phyloP scores from a whole-genome alignment of 2,113 vertebrate species.

The Octodon degus region DNA sequence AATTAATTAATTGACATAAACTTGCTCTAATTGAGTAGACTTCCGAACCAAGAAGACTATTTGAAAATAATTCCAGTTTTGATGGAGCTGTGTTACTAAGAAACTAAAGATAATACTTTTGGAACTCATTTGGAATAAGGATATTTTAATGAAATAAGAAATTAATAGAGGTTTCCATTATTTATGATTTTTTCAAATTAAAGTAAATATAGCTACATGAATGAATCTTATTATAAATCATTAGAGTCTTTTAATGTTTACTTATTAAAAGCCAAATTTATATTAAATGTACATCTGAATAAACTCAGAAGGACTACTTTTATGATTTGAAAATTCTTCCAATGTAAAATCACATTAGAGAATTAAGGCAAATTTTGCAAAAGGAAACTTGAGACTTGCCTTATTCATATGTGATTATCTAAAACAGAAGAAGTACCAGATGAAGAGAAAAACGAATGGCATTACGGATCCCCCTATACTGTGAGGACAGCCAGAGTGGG shows the following conservation, averaged over 20 bases:
- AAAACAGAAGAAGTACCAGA: conserved; percentile 15
- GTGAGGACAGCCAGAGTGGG: too few species aligned
- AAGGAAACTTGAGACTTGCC: not conserved
- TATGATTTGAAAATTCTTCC: not conserved
- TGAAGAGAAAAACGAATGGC: not conserved
- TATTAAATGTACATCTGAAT: not conserved
- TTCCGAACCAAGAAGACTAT: not conserved
- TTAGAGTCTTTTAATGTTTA: not conserved
- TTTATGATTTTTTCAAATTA: not conserved
- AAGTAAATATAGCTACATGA: not conserved
- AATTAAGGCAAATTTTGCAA: not conserved
- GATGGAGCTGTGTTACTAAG: not conserved
- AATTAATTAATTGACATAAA: not conserved
- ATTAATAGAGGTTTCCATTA: conserved; percentile 30
- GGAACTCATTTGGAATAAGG: not conserved
- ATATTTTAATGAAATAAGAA: conserved; percentile 9
- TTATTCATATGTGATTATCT: not conserved
- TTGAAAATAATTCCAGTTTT: not conserved
- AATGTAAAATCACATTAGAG: conserved; percentile 20
- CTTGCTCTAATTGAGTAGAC: not conserved
- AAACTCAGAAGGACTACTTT: conserved; percentile 18
- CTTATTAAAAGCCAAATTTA: conserved; percentile 27
- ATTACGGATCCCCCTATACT: too few species aligned
- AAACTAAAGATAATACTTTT: not conserved
- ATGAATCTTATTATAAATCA: conserved; percentile 39